These are phyloP conservation scores for Zaprionus ghesquierei DNA, from an alignment of 1,140 invertebrate genomes.

Conservation along the genomic window DNA sequence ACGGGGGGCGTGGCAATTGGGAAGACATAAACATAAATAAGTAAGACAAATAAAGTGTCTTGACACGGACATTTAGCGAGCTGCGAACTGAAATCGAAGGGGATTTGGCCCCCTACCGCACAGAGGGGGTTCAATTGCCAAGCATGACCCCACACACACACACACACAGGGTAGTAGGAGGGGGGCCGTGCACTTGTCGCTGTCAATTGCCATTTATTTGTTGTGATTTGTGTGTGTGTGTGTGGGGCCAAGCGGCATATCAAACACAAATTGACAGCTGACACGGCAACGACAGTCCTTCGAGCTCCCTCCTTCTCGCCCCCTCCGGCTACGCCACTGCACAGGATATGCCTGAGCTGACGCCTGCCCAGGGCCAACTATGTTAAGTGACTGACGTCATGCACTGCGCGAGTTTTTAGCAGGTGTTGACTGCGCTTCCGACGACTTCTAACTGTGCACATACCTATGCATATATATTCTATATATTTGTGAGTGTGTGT, in stretches of 20 bases:
- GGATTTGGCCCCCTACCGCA: constrained; percentile 22
- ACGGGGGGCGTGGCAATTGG: constrained; percentile 4
- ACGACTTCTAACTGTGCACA: neutral
- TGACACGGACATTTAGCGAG: constrained; percentile 68
- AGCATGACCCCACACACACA: constrained; percentile 21
- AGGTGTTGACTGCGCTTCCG: constrained; percentile 71
- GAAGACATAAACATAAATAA: constrained; percentile 76
- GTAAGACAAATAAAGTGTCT: constrained; percentile 74
- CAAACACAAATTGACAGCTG: constrained; percentile 76
- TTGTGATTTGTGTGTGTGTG: constrained; percentile 63
- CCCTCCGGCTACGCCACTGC: neutral
- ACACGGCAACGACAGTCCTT: constrained; percentile 60
- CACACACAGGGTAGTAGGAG: neutral
- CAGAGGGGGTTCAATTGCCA: constrained; percentile 63
- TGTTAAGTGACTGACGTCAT: constrained; percentile 24
- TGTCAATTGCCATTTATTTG: constrained; percentile 77
- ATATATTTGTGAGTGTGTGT: neutral
- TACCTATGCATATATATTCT: neutral
- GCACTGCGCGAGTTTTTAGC: constrained; percentile 35
- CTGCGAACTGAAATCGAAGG: constrained; percentile 23
- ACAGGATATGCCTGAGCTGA: neutral
- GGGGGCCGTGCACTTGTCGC: constrained; percentile 55
- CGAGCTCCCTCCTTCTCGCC: neutral
- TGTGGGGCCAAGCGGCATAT: constrained; percentile 51
- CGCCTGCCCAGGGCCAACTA: neutral